Evolutionary conservation across 2,888 invertebrate species (phyloP).

Genomic region (Phortica okadai): DNA sequence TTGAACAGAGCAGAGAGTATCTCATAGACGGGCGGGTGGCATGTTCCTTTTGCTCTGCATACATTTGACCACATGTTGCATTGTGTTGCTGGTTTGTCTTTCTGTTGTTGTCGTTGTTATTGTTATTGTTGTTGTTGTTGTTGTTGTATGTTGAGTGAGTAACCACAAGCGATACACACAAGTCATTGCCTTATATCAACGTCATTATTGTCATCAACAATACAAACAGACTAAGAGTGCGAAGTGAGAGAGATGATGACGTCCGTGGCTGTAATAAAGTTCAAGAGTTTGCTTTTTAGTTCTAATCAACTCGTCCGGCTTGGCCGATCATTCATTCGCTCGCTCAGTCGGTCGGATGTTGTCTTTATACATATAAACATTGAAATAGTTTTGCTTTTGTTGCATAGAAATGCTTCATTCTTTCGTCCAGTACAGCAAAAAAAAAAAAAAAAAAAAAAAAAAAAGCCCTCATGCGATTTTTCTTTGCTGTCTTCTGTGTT

Average conservation of each 20-base stretch:
- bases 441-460: not conserved
- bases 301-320: slow-evolving; percentile 28
- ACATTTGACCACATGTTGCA: slow-evolving; percentile 31
- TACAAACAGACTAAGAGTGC: not conserved
- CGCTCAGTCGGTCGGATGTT: slow-evolving; percentile 15
- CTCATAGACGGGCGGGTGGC: not conserved
- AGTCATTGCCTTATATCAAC: not conserved
- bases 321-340: not conserved
- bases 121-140: not conserved
- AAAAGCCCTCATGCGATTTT: not conserved
- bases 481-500: not conserved
- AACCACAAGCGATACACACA: slow-evolving; percentile 16
- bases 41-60: not conserved
- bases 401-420: not conserved
- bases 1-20: not conserved
- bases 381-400: not conserved
- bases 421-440: not conserved
- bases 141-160: not conserved
- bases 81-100: not conserved
- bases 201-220: slow-evolving; percentile 3
- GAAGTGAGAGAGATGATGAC: not conserved
- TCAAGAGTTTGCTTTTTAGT: slow-evolving; percentile 14
- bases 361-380: not conserved
- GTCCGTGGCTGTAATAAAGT: slow-evolving; percentile 1
- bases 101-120: not conserved